phyloP scores from a whole-genome alignment of 2,888 invertebrate species.

The Elysia crispata region DNA sequence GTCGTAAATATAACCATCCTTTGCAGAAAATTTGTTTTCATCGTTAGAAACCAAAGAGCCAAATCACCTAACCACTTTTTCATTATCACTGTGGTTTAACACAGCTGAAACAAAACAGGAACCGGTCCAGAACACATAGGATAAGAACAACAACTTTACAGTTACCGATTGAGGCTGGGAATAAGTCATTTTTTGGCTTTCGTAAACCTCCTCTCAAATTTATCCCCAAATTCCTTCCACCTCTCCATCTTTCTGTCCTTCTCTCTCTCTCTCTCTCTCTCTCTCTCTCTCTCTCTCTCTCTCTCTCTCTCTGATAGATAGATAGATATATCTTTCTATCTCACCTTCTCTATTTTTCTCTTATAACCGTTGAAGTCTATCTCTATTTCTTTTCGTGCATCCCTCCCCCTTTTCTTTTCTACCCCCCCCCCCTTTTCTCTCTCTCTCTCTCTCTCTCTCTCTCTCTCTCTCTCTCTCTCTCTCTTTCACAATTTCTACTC shows the following conservation, averaged over 20 bases:
- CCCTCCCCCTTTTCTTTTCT: too few species aligned
- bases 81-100: not conserved
- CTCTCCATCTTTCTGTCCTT: not conserved
- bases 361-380: too few species aligned
- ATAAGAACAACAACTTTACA: not conserved
- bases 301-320: too few species aligned
- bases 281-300: constrained; percentile 9
- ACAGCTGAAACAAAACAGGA: not conserved
- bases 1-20: too few species aligned
- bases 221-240: not conserved
- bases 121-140: not conserved
- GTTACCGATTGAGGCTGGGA: not conserved
- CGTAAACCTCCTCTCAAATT: not conserved
- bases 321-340: too few species aligned
- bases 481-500: too few species aligned
- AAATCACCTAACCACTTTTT: too few species aligned
- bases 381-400: not conserved
- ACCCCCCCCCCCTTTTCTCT: too few species aligned
- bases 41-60: too few species aligned
- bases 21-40: too few species aligned
- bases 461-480: not conserved
- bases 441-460: not conserved
- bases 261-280: constrained; percentile 9
- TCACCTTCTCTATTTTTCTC: too few species aligned
- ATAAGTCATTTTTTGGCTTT: not conserved